Conservation (phyloP, 2,888 invertebrate species). For the Leptura quadrifasciata region DNA sequence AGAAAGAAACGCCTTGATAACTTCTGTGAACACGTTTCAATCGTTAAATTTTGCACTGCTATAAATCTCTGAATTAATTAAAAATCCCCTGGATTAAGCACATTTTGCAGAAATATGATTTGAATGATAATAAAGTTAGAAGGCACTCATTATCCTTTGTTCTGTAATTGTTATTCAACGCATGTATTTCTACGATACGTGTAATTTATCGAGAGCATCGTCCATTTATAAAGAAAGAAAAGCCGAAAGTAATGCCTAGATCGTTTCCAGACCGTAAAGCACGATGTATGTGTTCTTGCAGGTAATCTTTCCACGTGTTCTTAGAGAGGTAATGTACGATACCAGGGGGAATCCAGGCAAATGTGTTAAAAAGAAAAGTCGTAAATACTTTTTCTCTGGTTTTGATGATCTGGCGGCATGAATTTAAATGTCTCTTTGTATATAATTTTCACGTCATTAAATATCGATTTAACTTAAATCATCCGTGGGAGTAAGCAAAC, state of each 20-base stretch:
- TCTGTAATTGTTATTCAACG: slow-evolving; percentile 35
- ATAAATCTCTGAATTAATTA: slow-evolving; percentile 27
- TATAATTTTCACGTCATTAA: slow-evolving; percentile 32
- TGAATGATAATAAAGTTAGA: slow-evolving; percentile 31
- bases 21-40: neutral
- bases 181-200: slow-evolving; percentile 20
- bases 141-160: slow-evolving; percentile 27
- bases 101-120: slow-evolving; percentile 14
- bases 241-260: slow-evolving; percentile 59
- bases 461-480: slow-evolving; percentile 19
- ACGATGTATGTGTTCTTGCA: slow-evolving; percentile 60
- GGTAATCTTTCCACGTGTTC: slow-evolving; percentile 66
- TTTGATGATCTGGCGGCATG: slow-evolving; percentile 47
- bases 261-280: slow-evolving; percentile 67
- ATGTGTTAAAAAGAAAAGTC: slow-evolving; percentile 58
- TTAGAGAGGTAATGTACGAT: slow-evolving; percentile 65
- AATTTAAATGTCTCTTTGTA: slow-evolving; percentile 25
- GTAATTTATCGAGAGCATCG: slow-evolving; percentile 27
- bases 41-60: slow-evolving; percentile 9
- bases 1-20: neutral
- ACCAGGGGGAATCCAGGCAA: slow-evolving; percentile 61
- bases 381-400: slow-evolving; percentile 53
- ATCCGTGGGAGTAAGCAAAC: slow-evolving; percentile 25
- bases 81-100: slow-evolving; percentile 30
- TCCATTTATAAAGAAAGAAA: slow-evolving; percentile 53